A percentile compares a stretch with the other conserved stretches of the same genome.
Evolutionary conservation across 2,797 vertebrate genomes (phyloP).

Genomic region (Hybognathus amarus): DNA sequence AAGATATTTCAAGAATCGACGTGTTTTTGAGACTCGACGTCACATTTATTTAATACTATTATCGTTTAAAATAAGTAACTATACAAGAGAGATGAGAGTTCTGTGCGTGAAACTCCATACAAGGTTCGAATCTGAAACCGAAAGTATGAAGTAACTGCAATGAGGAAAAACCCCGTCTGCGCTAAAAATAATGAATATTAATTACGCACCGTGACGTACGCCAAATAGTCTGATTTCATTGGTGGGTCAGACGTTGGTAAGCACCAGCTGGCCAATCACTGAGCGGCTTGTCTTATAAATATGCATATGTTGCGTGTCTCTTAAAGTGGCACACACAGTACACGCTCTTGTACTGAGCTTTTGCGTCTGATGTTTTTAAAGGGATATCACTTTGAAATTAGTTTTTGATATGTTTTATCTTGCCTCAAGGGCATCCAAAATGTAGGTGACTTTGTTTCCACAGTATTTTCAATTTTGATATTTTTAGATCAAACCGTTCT

Average conservation of each 20-base stretch:
- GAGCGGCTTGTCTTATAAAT: not conserved
- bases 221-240: not conserved
- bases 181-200: not conserved
- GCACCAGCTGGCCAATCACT: not conserved
- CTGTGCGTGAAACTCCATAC: not conserved
- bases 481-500: too few species aligned
- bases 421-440: too few species aligned
- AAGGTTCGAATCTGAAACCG: conserved; percentile 26
- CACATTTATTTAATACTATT: not conserved
- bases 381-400: too few species aligned
- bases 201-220: not conserved
- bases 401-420: too few species aligned
- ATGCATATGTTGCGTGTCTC: not conserved
- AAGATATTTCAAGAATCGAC: too few species aligned
- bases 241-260: not conserved
- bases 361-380: too few species aligned
- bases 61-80: not conserved
- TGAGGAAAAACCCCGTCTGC: conserved; percentile 10
- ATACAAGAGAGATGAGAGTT: not conserved
- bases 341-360: too few species aligned
- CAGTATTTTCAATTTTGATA: too few species aligned
- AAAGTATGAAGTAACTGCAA: conserved; percentile 13
- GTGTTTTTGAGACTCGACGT: not conserved
- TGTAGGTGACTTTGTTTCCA: too few species aligned
- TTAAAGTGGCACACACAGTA: not conserved